These are phyloP conservation scores for Masticophis lateralis DNA, from an alignment of 2,797 vertebrate species.

Conservation along the genomic window DNA sequence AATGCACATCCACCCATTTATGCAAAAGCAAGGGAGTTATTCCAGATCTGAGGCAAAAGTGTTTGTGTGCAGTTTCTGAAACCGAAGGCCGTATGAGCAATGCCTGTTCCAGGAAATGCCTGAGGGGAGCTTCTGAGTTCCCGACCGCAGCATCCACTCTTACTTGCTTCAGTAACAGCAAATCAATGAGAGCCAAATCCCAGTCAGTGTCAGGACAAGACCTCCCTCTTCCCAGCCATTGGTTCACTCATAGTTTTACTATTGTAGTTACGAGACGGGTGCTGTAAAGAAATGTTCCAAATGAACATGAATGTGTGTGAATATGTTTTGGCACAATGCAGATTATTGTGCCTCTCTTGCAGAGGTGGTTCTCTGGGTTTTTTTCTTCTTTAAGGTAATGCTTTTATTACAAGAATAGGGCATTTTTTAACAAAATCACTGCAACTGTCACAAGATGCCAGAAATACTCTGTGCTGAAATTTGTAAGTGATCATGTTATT, in stretches of 20 bases:
- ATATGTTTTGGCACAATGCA: neutral
- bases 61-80: slow-evolving; percentile 15
- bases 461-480: neutral
- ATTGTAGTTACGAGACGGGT: neutral
- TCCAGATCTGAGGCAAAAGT: slow-evolving; percentile 12
- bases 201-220: slow-evolving; percentile 39
- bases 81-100: slow-evolving; percentile 37
- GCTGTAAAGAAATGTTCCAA: neutral
- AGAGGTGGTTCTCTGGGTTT: neutral
- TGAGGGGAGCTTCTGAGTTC: slow-evolving; percentile 63
- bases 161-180: slow-evolving; percentile 66
- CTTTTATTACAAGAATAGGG: neutral
- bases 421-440: neutral
- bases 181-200: slow-evolving; percentile 59
- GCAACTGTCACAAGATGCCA: neutral
- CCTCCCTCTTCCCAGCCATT: neutral
- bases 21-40: neutral
- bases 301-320: neutral
- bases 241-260: neutral
- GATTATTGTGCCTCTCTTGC: neutral
- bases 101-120: slow-evolving; percentile 68
- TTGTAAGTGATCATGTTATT: neutral
- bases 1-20: neutral
- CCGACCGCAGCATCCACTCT: slow-evolving; percentile 64
- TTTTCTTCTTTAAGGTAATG: neutral